Conservation (phyloP, 2,797 vertebrate species). For the Bovichtus variegatus region DNA sequence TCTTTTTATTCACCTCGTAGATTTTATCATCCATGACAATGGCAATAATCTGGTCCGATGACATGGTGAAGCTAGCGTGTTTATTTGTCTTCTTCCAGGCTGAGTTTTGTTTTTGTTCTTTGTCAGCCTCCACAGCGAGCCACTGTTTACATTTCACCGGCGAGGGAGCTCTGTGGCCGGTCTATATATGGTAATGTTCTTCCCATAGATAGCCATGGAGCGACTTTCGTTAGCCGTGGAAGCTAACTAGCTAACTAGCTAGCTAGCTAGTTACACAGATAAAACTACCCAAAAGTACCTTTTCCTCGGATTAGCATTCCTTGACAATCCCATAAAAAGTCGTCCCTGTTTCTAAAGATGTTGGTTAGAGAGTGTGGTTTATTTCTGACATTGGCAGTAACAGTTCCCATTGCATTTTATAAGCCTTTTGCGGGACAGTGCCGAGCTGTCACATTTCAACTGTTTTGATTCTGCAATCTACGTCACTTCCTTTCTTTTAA, state of each 20-base stretch:
- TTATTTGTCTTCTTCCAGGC: neutral
- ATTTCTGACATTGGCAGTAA: neutral
- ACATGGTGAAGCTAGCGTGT: conserved; percentile 73
- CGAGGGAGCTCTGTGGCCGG: conserved; percentile 68
- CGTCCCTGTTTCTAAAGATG: neutral
- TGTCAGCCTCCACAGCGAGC: conserved; percentile 40
- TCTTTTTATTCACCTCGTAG: conserved; percentile 92
- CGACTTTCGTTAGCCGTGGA: conserved; percentile 37
- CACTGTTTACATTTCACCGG: conserved; percentile 77
- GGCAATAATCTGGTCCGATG: conserved; percentile 88
- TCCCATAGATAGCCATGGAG: conserved; percentile 66
- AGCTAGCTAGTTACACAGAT: conserved; percentile 9
- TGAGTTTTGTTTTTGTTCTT: conserved; percentile 24
- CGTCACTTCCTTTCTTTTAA: conserved; percentile 36
- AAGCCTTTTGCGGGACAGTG: neutral
- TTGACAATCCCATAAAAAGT: conserved; percentile 5
- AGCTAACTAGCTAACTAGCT: conserved; percentile 46
- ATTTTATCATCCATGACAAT: conserved; percentile 91
- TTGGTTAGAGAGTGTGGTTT: neutral
- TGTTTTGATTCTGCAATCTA: conserved; percentile 65
- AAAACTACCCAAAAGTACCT: conserved; percentile 26
- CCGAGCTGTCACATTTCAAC: conserved; percentile 45
- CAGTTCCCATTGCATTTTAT: conserved; percentile 9
- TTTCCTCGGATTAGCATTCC: conserved; percentile 42
- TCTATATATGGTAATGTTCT: conserved; percentile 87